Percentiles rank a stretch among this genome's conserved stretches.
phyloP scores from a whole-genome alignment of 2,797 vertebrate genomes.

The Scolopax bukidnonensis region DNA sequence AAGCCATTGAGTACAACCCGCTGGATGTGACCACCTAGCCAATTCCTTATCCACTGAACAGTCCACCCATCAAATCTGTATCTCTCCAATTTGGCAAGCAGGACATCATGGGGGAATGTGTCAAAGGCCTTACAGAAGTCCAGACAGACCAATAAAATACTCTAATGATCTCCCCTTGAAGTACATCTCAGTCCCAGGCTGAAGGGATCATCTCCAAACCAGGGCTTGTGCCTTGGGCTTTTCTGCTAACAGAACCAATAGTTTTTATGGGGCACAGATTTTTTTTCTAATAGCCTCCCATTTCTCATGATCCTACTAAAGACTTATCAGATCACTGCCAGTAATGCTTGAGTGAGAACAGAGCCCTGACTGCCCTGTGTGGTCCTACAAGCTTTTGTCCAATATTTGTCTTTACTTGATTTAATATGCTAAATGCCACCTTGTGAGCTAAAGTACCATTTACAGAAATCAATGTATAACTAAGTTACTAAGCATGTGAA shows the following conservation, averaged over 20 bases:
- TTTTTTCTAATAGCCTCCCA: neutral
- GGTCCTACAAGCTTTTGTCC: neutral
- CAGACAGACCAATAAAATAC: too few species aligned
- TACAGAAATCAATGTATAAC: neutral
- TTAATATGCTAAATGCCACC: neutral
- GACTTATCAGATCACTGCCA: neutral
- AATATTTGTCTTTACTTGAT: neutral
- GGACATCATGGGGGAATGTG: too few species aligned
- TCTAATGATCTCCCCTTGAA: neutral
- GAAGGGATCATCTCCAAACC: neutral
- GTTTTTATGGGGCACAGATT: neutral
- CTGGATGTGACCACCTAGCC: too few species aligned
- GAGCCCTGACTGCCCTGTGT: neutral
- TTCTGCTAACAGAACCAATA: neutral
- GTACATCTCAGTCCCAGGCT: fast-evolving
- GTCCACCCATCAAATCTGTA: too few species aligned
- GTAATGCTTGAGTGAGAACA: neutral
- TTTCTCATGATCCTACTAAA: neutral
- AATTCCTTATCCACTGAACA: too few species aligned
- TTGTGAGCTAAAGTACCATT: conserved; percentile 7
- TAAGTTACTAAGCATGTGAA: neutral
- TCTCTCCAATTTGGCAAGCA: too few species aligned
- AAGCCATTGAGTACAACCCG: too few species aligned
- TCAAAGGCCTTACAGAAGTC: too few species aligned
- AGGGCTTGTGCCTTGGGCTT: neutral